Conservation (phyloP, 2,888 invertebrate genomes). For the Heliconius hortense region DNA sequence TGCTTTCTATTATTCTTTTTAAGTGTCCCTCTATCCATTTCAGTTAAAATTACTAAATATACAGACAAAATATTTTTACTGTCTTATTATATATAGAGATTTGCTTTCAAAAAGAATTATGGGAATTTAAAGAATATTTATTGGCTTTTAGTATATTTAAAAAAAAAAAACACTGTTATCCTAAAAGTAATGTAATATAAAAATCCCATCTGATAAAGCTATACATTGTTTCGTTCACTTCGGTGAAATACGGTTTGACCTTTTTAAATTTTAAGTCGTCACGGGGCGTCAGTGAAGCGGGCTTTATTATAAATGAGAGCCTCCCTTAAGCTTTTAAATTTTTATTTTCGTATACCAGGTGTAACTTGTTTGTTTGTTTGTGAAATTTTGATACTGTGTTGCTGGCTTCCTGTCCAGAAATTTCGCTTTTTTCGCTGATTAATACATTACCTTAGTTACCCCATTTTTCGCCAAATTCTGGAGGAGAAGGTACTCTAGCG, state of each 20-base stretch:
- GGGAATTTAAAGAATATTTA: background rate
- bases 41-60: too few species aligned
- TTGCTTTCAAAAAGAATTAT: background rate
- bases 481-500: too few species aligned
- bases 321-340: conserved; percentile 16
- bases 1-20: too few species aligned
- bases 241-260: conserved; percentile 27
- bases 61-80: too few species aligned
- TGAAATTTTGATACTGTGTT: conserved; percentile 13
- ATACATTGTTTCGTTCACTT: conserved; percentile 40
- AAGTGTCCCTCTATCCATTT: too few species aligned
- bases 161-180: conserved; percentile 32
- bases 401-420: background rate
- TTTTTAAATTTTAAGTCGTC: conserved; percentile 26
- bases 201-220: conserved; percentile 51
- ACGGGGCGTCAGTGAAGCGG: conserved; percentile 20
- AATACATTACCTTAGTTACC: too few species aligned
- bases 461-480: too few species aligned
- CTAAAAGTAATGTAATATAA: conserved; percentile 60
- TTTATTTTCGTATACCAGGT: conserved; percentile 23
- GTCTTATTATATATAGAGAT: too few species aligned
- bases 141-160: background rate
- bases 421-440: background rate
- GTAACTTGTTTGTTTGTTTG: conserved; percentile 12
- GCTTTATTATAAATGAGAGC: conserved; percentile 20